Percentiles rank a stretch among this genome's conserved stretches.
Conservation (phyloP, 2,797 vertebrate genomes). For the Peromyscus nudipes region DNA sequence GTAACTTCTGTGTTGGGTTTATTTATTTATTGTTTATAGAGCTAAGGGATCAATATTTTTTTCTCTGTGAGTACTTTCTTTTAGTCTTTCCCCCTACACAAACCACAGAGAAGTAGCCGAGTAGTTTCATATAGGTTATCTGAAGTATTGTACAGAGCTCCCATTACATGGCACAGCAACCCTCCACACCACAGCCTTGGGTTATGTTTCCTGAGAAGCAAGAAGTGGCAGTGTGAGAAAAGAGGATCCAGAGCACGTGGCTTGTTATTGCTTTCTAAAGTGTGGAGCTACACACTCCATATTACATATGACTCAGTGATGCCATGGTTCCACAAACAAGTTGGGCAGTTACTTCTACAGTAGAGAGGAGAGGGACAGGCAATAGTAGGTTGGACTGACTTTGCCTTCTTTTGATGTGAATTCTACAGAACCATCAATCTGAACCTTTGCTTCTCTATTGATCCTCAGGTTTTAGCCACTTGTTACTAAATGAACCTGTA, state of each 20-base stretch:
- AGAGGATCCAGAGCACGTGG: not conserved
- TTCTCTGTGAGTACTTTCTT: not conserved
- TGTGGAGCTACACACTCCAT: not conserved
- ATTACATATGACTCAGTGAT: not conserved
- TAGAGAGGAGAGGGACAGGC: not conserved
- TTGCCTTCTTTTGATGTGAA: not conserved
- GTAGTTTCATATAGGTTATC: not conserved
- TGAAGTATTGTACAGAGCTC: not conserved
- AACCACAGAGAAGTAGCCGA: not conserved
- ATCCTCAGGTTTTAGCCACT: not conserved
- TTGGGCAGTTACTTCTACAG: not conserved
- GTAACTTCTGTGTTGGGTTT: slow-evolving; percentile 1
- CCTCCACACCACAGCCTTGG: not conserved
- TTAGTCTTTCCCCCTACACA: not conserved
- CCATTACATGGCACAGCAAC: too few relatives aligned
- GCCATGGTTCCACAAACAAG: not conserved
- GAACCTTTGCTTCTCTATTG: not conserved
- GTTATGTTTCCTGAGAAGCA: not conserved
- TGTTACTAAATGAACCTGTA: not conserved
- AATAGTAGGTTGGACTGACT: not conserved
- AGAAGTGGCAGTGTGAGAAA: not conserved
- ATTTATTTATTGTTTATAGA: slow-evolving; percentile 50
- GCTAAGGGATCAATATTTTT: not conserved
- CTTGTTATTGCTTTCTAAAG: slow-evolving; percentile 15
- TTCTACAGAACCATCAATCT: not conserved